Conservation (phyloP, 1,140 invertebrate species). For the Rhynchophorus ferrugineus region DNA sequence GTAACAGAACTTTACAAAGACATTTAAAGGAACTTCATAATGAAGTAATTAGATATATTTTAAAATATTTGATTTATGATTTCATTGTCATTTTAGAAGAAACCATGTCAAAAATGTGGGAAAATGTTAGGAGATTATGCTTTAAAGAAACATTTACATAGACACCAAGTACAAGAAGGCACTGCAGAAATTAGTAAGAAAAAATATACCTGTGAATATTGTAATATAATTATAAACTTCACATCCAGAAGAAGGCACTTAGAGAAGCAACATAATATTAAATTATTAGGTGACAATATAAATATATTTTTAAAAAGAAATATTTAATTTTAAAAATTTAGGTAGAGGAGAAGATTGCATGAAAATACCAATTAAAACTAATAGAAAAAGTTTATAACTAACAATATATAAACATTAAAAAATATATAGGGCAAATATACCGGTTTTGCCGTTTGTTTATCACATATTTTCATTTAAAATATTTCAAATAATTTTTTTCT, state of each 20-base stretch:
- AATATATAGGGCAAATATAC: background rate
- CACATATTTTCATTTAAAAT: too few species aligned
- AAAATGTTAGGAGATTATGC: conserved; percentile 1
- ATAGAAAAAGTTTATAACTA: background rate
- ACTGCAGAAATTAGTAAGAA: background rate
- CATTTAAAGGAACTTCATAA: background rate
- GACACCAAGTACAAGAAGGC: background rate
- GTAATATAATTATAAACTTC: background rate
- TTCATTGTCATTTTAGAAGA: conserved; percentile 2
- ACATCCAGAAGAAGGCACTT: background rate
- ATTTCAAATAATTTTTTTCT: too few species aligned
- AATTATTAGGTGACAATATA: background rate
- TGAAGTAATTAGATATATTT: background rate
- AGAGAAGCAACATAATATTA: background rate
- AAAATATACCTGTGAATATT: conserved; percentile 1
- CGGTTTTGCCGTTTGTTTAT: background rate
- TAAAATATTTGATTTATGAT: too few species aligned
- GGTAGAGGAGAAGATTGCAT: background rate
- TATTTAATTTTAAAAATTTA: background rate
- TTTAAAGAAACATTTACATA: background rate
- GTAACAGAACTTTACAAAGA: conserved; percentile 2
- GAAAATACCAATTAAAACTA: background rate
- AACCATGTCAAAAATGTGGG: background rate
- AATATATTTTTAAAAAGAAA: background rate
- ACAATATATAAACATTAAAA: background rate